Evolutionary conservation across 2,797 vertebrate species (phyloP).

Genomic region (Sebastes nivosus): DNA sequence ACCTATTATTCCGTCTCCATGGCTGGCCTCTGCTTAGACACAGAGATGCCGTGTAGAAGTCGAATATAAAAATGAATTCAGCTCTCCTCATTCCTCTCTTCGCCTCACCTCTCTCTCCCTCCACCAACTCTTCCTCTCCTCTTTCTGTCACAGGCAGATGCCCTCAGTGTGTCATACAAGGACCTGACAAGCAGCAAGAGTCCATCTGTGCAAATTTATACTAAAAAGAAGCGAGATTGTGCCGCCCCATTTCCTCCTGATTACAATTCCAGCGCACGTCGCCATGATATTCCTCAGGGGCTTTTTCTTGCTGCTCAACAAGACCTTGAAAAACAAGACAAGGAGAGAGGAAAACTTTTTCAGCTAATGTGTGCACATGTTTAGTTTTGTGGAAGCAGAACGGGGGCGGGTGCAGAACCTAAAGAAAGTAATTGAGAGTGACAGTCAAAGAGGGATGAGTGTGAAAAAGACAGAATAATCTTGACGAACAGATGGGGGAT

Average conservation of each 20-base stretch:
- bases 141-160: slow-evolving; percentile 27
- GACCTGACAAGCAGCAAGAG: slow-evolving; percentile 59
- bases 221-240: slow-evolving; percentile 57
- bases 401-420: slow-evolving; percentile 28
- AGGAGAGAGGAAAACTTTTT: slow-evolving; percentile 61
- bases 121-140: not conserved
- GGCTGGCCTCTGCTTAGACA: not conserved
- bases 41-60: not conserved
- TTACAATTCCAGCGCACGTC: slow-evolving; percentile 70
- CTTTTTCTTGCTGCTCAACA: slow-evolving; percentile 56
- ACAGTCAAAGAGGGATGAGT: slow-evolving; percentile 39
- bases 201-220: slow-evolving; percentile 64
- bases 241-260: slow-evolving; percentile 73
- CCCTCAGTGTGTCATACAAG: slow-evolving; percentile 44
- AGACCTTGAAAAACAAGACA: slow-evolving; percentile 78
- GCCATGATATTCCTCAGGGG: slow-evolving; percentile 66
- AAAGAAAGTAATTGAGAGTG: slow-evolving; percentile 41
- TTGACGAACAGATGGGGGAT: slow-evolving; percentile 46
- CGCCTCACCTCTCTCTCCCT: not conserved
- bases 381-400: slow-evolving; percentile 44
- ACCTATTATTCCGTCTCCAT: slow-evolving; percentile 1
- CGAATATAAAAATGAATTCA: not conserved
- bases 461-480: slow-evolving; percentile 15
- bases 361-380: slow-evolving; percentile 56
- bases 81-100: not conserved